phyloP scores from a whole-genome alignment of 2,888 invertebrate genomes.

The Calameuta idolon region DNA sequence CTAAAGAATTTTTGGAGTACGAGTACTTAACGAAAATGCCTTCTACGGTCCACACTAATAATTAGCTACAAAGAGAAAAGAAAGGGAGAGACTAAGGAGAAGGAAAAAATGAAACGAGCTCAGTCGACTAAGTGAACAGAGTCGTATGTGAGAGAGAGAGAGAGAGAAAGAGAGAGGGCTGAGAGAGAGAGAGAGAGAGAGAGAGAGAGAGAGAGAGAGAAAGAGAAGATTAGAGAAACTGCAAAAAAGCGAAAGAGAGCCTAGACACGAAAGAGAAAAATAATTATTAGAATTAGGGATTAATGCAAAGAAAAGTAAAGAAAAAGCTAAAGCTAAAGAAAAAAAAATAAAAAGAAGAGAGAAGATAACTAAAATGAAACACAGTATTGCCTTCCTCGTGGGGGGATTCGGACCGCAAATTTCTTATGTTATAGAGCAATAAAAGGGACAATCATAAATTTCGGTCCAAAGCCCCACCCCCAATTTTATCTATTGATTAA shows the following conservation, averaged over 20 bases:
- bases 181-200: background rate
- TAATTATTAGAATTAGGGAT: slow-evolving; percentile 2
- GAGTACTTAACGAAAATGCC: slow-evolving; percentile 46
- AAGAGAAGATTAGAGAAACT: slow-evolving; percentile 27
- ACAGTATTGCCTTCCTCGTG: slow-evolving; percentile 63
- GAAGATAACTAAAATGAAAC: slow-evolving; percentile 38
- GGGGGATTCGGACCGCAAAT: slow-evolving; percentile 48
- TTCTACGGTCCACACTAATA: slow-evolving; percentile 43
- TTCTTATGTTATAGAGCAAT: slow-evolving; percentile 62
- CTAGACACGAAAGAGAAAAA: slow-evolving; percentile 23
- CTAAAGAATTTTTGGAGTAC: slow-evolving; percentile 19
- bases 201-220: slow-evolving; percentile 3
- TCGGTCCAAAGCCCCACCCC: slow-evolving; percentile 46
- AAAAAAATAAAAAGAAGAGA: slow-evolving; percentile 19
- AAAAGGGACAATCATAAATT: slow-evolving; percentile 57
- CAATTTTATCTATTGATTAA: slow-evolving; percentile 37
- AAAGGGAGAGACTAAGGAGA: background rate
- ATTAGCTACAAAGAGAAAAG: background rate
- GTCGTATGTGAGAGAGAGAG: background rate
- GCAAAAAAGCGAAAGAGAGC: slow-evolving; percentile 13
- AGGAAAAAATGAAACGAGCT: background rate
- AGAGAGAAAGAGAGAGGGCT: background rate
- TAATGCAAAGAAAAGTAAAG: background rate
- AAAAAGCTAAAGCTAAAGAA: background rate
- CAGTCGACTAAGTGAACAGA: background rate